A percentile compares a stretch with the other conserved stretches of the same genome.
Evolutionary conservation across 2,113 vertebrate species (phyloP).

Genomic region (Lipotes vexillifer): DNA sequence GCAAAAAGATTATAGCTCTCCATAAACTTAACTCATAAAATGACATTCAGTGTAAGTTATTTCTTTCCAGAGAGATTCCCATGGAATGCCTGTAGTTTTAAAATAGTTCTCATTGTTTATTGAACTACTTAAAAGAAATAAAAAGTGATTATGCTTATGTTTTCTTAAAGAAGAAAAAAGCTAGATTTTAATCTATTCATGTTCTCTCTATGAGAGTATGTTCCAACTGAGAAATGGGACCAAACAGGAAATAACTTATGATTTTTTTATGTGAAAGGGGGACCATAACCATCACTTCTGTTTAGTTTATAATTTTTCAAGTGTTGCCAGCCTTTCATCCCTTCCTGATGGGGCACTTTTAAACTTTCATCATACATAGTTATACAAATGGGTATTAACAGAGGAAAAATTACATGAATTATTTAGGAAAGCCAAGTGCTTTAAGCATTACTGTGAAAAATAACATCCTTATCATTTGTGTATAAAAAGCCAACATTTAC

Average conservation of each 20-base stretch:
- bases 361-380: constrained; percentile 66
- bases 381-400: constrained; percentile 56
- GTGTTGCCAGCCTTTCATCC: constrained; percentile 79
- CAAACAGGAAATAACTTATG: constrained; percentile 88
- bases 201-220: constrained; percentile 77
- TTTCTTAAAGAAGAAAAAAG: constrained; percentile 56
- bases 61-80: neutral
- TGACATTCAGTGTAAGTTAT: constrained; percentile 30
- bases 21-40: constrained; percentile 48
- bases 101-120: constrained; percentile 56
- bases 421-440: constrained; percentile 68
- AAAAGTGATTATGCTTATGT: constrained; percentile 39
- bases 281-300: constrained; percentile 86
- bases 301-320: constrained; percentile 81
- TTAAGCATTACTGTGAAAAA: constrained; percentile 55
- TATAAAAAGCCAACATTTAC: constrained; percentile 12
- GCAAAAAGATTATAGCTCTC: constrained; percentile 34
- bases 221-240: constrained; percentile 86
- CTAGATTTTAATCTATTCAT: constrained; percentile 56
- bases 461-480: constrained; percentile 40
- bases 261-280: constrained; percentile 78
- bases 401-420: constrained; percentile 65
- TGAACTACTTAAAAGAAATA: constrained; percentile 56
- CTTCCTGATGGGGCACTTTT: constrained; percentile 76
- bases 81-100: constrained; percentile 38